Conservation (phyloP, 2,797 vertebrate genomes). For the Oreortyx pictus region DNA sequence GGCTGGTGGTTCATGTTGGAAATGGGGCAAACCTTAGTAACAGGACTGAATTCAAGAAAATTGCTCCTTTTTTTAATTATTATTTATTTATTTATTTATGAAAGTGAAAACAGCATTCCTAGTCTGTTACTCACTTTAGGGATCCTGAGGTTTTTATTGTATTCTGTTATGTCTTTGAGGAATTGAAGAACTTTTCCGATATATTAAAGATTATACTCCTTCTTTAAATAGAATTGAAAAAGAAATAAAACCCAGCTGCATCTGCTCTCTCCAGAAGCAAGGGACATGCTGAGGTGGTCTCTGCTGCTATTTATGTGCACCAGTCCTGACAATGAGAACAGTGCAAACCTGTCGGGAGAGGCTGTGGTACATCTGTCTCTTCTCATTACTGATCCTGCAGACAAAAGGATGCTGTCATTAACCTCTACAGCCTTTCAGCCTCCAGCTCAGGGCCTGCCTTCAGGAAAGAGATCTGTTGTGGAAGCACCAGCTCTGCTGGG, state of each 20-base stretch:
- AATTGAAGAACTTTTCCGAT: slow-evolving; percentile 14
- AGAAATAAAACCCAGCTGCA: slow-evolving; percentile 24
- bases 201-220: slow-evolving; percentile 12
- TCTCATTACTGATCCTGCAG: neutral
- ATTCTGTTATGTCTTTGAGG: neutral
- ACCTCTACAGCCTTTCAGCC: neutral
- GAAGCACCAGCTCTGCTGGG: neutral
- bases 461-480: neutral
- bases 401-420: neutral
- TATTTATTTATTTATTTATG: neutral
- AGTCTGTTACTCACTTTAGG: neutral
- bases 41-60: neutral
- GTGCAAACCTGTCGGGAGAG: neutral
- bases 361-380: neutral
- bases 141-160: neutral
- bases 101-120: neutral
- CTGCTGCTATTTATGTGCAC: slow-evolving; percentile 3
- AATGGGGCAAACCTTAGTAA: neutral
- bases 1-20: neutral
- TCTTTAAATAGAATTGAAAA: slow-evolving; percentile 37
- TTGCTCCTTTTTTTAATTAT: too few relatives aligned
- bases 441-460: neutral
- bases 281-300: neutral
- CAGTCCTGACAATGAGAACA: neutral
- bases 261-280: neutral